Conservation (phyloP, 2,113 vertebrate species). For the Maccullochella peelii region DNA sequence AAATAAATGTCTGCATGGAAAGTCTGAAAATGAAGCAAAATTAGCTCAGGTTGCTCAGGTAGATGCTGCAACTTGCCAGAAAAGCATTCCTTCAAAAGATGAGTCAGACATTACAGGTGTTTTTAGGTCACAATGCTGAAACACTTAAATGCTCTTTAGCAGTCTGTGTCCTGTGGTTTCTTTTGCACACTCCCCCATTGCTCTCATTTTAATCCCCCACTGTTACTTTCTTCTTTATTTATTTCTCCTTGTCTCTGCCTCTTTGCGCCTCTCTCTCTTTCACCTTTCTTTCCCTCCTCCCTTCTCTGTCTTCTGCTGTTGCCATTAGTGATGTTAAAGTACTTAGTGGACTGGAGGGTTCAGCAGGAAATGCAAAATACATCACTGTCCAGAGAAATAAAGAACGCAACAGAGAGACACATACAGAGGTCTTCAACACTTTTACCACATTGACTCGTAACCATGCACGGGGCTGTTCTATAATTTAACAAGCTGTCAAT, state of each 20-base stretch:
- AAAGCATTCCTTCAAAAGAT: not conserved
- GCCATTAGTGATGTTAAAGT: conserved; percentile 65
- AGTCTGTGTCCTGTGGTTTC: conserved; percentile 9
- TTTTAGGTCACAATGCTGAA: conserved; percentile 18
- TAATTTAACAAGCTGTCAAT: conserved; percentile 75
- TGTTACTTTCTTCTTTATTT: conserved; percentile 22
- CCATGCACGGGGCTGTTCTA: conserved; percentile 41
- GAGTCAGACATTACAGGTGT: conserved; percentile 36
- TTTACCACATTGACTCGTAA: conserved; percentile 66
- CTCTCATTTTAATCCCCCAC: conserved; percentile 9
- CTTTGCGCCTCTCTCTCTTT: not conserved
- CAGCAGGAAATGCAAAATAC: conserved; percentile 53
- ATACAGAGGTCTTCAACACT: conserved; percentile 42
- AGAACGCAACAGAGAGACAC: conserved; percentile 42
- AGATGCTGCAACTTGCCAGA: not conserved
- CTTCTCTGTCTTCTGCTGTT: conserved; percentile 40
- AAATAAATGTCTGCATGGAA: not conserved
- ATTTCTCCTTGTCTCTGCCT: not conserved
- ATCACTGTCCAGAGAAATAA: conserved; percentile 59
- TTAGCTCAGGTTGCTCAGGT: not conserved
- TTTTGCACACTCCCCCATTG: not conserved
- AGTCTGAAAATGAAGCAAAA: conserved; percentile 2
- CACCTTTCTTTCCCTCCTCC: conserved; percentile 2
- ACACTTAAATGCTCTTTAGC: conserved; percentile 18
- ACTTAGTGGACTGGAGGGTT: conserved; percentile 56